Percentiles rank a stretch among this genome's conserved stretches.
Evolutionary conservation across 2,797 vertebrate species (phyloP).

Genomic region (Sus cebifrons): DNA sequence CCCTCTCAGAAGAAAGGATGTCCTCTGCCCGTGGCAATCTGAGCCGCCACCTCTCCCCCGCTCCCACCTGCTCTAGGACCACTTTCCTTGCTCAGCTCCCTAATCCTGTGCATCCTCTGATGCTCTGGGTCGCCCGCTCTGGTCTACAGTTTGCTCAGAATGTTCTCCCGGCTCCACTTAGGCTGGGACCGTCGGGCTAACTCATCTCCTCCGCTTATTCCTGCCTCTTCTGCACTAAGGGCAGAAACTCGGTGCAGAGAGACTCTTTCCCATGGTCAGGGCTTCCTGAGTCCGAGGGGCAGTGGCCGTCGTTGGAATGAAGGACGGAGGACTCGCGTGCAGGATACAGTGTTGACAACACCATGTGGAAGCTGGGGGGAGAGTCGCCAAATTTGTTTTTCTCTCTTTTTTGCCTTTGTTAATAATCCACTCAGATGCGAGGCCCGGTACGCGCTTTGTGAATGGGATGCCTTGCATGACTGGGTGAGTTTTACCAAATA

Average conservation of each 20-base stretch:
- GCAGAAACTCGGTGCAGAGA: background rate
- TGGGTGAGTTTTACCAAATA: background rate
- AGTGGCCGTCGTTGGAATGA: background rate
- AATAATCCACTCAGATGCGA: background rate
- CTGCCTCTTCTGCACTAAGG: background rate
- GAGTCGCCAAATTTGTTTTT: background rate
- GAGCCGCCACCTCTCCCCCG: background rate
- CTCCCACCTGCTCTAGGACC: background rate
- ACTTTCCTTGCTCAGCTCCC: fast-evolving
- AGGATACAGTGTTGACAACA: fast-evolving
- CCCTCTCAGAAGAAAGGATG: background rate
- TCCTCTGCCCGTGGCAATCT: background rate
- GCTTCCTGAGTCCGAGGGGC: background rate
- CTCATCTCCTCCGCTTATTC: background rate
- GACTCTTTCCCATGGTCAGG: background rate
- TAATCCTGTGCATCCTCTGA: too few species aligned
- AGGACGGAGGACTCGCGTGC: background rate
- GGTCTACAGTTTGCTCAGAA: background rate
- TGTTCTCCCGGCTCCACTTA: too few species aligned
- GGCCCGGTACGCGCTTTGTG: background rate
- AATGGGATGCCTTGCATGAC: background rate
- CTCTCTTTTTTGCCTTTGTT: background rate
- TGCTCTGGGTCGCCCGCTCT: background rate
- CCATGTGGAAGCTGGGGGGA: background rate
- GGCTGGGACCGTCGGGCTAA: fast-evolving